Percentiles rank a stretch among this genome's conserved stretches.
Evolutionary conservation across 2,113 vertebrate species (phyloP).

Genomic region (Tragulus kanchil): DNA sequence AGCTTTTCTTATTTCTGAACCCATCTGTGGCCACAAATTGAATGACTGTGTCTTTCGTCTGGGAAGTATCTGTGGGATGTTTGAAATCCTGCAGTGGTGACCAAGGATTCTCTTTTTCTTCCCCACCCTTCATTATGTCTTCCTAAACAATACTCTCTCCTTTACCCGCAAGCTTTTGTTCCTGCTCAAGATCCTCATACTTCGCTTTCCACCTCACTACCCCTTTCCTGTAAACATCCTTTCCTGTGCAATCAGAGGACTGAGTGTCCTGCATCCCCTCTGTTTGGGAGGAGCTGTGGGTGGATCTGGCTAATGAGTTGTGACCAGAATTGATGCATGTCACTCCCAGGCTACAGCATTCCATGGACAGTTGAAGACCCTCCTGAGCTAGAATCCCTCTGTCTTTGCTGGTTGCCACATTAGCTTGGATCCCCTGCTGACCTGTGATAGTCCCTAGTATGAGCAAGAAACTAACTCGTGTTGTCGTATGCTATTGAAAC

Average conservation of each 20-base stretch:
- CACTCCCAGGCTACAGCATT: neutral
- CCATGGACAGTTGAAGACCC: neutral
- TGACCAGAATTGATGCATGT: neutral
- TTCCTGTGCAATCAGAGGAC: neutral
- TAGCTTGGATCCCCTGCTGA: neutral
- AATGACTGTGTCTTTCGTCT: constrained; percentile 2
- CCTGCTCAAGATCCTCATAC: neutral
- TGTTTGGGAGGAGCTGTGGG: neutral
- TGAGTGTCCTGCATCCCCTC: neutral
- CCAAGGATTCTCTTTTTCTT: neutral
- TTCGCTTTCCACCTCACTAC: neutral
- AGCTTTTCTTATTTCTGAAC: neutral
- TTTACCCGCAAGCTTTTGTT: neutral
- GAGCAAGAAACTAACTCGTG: neutral
- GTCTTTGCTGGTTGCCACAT: neutral
- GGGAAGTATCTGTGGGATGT: neutral
- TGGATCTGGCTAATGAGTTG: neutral
- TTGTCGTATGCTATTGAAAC: neutral
- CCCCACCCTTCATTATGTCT: neutral
- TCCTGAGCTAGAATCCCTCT: neutral
- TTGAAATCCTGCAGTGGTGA: neutral
- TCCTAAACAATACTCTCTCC: constrained; percentile 8
- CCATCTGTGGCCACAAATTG: neutral
- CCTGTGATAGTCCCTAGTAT: neutral
- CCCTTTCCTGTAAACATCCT: neutral